Conservation (phyloP, 1,140 invertebrate species). For the Drosophila setifemur region DNA sequence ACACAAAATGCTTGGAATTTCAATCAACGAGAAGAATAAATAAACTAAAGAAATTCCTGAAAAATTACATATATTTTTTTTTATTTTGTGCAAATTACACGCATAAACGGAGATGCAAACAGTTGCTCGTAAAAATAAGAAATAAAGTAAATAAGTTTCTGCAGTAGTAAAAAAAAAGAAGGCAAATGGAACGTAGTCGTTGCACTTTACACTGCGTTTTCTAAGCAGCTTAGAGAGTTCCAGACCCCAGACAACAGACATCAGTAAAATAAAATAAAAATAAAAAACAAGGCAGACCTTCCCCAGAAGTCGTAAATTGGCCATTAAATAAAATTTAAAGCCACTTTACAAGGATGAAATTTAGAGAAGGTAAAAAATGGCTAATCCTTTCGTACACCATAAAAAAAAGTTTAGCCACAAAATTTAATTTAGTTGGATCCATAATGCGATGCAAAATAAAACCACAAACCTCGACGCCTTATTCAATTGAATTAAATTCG, state of each 20-base stretch:
- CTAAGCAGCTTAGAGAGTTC: constrained; percentile 38
- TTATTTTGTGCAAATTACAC: constrained; percentile 42
- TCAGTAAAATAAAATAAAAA: constrained; percentile 7
- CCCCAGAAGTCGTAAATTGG: constrained; percentile 49
- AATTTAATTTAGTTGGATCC: not conserved
- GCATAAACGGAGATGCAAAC: constrained; percentile 31
- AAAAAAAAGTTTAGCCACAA: not conserved
- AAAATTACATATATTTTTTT: constrained; percentile 19
- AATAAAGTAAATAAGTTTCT: constrained; percentile 31
- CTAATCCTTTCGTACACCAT: not conserved
- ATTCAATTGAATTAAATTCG: constrained; percentile 70
- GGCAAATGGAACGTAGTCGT: constrained; percentile 3
- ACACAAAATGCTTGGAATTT: constrained; percentile 42
- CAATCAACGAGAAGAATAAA: constrained; percentile 34
- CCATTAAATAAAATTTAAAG: constrained; percentile 58
- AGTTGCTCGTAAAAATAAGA: constrained; percentile 34
- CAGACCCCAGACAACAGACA: not conserved
- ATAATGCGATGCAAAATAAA: constrained; percentile 8
- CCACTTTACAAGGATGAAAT: constrained; percentile 8
- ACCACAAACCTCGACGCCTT: constrained; percentile 2
- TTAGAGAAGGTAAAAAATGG: not conserved
- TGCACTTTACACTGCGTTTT: constrained; percentile 31
- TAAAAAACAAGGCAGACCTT: not conserved
- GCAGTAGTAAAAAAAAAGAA: constrained; percentile 35
- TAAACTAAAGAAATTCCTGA: constrained; percentile 20